phyloP scores from a whole-genome alignment of 1,140 invertebrate species.

The Chlorops oryzae region DNA sequence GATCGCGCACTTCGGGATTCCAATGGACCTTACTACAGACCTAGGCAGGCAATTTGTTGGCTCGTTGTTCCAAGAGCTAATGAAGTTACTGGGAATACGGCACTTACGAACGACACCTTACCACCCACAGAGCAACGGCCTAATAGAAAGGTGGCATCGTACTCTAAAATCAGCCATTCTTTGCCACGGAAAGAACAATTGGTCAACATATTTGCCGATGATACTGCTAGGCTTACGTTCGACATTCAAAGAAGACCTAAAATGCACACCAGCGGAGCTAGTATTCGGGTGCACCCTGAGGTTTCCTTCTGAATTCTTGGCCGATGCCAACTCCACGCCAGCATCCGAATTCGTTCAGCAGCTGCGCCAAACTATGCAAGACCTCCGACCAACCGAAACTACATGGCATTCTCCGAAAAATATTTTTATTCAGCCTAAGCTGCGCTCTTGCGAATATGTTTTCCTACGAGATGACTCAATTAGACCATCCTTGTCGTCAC shows the following conservation, averaged over 20 bases:
- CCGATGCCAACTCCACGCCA: neutral
- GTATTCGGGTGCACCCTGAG: conserved; percentile 23
- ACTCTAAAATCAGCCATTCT: conserved; percentile 29
- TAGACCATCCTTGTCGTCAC: too few species aligned
- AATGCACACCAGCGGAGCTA: conserved; percentile 22
- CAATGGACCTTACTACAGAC: conserved; percentile 42
- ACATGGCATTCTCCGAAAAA: conserved; percentile 12
- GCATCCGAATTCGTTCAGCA: conserved; percentile 17
- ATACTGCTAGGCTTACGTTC: conserved; percentile 27
- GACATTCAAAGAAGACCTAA: conserved; percentile 29
- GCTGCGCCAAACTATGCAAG: conserved; percentile 17
- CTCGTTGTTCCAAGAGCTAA: conserved; percentile 15
- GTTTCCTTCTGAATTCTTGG: conserved; percentile 41
- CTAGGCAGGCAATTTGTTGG: conserved; percentile 42
- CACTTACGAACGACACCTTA: conserved; percentile 38
- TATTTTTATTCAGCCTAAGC: neutral
- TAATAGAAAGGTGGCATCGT: conserved; percentile 38
- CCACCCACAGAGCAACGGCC: conserved; percentile 36
- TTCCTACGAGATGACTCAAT: too few species aligned
- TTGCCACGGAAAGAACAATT: conserved; percentile 19
- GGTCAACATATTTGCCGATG: conserved; percentile 27
- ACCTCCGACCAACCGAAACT: conserved; percentile 14
- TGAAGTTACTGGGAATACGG: conserved; percentile 18
- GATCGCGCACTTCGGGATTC: conserved; percentile 36
- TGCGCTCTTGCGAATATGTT: too few species aligned